Percentiles rank a stretch among this genome's conserved stretches.
Conservation (phyloP, 2,888 invertebrate genomes). For the Ormyrus nitidulus region DNA sequence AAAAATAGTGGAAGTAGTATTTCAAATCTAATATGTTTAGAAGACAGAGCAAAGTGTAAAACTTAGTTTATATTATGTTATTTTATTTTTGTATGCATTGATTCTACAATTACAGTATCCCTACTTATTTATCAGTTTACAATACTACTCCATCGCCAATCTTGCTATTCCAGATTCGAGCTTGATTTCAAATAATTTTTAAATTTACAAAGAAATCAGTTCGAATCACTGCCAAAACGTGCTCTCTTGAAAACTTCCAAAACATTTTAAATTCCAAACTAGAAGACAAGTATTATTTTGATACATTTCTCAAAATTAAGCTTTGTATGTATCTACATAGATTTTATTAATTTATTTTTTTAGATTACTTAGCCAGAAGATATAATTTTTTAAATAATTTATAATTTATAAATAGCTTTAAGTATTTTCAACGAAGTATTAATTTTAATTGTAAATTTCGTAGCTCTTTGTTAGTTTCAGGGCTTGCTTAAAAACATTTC, state of each 20-base stretch:
- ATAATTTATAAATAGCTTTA: slow-evolving; percentile 21
- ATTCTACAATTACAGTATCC: background rate
- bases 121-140: background rate
- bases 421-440: slow-evolving; percentile 34
- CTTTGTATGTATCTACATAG: slow-evolving; percentile 48
- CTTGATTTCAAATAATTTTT: slow-evolving; percentile 5
- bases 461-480: background rate
- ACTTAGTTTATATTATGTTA: background rate
- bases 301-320: slow-evolving; percentile 59
- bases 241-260: slow-evolving; percentile 51
- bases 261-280: slow-evolving; percentile 10
- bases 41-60: background rate
- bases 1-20: no score
- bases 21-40: no score
- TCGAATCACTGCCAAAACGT: slow-evolving; percentile 69
- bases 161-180: slow-evolving; percentile 24
- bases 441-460: slow-evolving; percentile 11
- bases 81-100: background rate
- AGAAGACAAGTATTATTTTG: slow-evolving; percentile 60
- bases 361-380: background rate
- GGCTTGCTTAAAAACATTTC: slow-evolving; percentile 19
- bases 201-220: slow-evolving; percentile 55
- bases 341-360: slow-evolving; percentile 35
- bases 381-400: slow-evolving; percentile 33
- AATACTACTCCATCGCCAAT: background rate